These are phyloP conservation scores for Micronisus gabar DNA, from an alignment of 2,113 vertebrate genomes.

Conservation along the genomic window DNA sequence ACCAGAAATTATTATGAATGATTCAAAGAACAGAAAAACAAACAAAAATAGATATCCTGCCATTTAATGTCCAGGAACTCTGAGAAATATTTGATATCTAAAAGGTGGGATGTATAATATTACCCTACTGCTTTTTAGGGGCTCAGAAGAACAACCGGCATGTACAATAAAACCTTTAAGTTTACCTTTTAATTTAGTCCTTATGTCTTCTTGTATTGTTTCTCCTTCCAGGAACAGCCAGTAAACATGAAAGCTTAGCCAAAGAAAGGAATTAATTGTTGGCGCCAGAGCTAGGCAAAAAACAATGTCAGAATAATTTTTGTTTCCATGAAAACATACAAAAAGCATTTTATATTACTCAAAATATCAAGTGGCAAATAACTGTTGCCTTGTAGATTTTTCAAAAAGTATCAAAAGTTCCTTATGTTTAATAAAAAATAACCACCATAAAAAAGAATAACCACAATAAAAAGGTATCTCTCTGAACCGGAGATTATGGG, in stretches of 20 bases:
- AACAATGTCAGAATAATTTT: not conserved
- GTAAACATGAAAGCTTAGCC: not conserved
- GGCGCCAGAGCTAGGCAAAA: not conserved
- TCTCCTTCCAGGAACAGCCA: not conserved
- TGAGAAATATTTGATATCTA: not conserved
- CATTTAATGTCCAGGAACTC: not conserved
- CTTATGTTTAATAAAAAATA: not conserved
- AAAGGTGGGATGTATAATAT: not conserved
- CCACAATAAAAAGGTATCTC: not conserved
- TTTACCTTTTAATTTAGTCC: not conserved
- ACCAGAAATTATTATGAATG: accelerated
- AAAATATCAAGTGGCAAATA: not conserved
- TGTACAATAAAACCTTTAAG: not conserved
- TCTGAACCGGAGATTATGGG: not conserved
- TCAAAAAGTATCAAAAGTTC: not conserved
- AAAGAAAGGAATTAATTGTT: not conserved
- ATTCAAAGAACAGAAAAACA: not conserved
- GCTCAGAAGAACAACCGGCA: not conserved
- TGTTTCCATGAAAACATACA: not conserved
- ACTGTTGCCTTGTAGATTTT: not conserved
- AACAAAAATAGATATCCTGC: not conserved
- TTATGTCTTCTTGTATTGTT: not conserved
- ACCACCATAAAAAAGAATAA: not conserved
- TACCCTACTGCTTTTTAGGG: not conserved
- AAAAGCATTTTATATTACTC: not conserved